phyloP scores from a whole-genome alignment of 2,888 invertebrate genomes.

The Phasia obesa region DNA sequence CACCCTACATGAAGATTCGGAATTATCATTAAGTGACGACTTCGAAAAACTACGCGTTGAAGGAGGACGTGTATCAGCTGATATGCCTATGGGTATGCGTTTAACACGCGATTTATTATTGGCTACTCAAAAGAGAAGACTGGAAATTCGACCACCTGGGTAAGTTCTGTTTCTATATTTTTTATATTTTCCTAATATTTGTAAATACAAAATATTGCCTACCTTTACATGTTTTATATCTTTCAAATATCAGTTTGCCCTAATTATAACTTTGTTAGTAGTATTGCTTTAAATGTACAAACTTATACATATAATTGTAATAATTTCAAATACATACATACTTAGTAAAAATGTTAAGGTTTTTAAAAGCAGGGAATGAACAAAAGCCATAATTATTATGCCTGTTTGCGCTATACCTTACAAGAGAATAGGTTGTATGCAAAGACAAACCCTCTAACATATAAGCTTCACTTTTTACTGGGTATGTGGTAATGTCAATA shows the following conservation, averaged over 20 bases:
- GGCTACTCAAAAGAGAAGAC: constrained; percentile 90
- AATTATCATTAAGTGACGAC: constrained; percentile 84
- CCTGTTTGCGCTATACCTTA: no score
- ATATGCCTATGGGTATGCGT: constrained; percentile 85
- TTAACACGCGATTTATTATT: constrained; percentile 91
- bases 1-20: constrained; percentile 93
- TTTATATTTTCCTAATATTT: not conserved
- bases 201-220: not conserved
- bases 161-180: constrained; percentile 81
- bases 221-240: constrained; percentile 1
- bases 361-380: no score
- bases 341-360: no score
- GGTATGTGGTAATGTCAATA: no score
- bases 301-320: no score
- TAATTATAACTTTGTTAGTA: not conserved
- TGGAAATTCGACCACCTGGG: constrained; percentile 86
- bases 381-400: no score
- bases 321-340: no score
- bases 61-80: constrained; percentile 78
- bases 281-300: not conserved
- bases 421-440: no score
- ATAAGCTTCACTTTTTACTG: no score
- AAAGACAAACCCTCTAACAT: no score
- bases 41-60: constrained; percentile 80
- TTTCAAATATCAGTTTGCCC: not conserved